Evolutionary conservation across 2,113 vertebrate species (phyloP).

Genomic region (Tragelaphus scriptus): DNA sequence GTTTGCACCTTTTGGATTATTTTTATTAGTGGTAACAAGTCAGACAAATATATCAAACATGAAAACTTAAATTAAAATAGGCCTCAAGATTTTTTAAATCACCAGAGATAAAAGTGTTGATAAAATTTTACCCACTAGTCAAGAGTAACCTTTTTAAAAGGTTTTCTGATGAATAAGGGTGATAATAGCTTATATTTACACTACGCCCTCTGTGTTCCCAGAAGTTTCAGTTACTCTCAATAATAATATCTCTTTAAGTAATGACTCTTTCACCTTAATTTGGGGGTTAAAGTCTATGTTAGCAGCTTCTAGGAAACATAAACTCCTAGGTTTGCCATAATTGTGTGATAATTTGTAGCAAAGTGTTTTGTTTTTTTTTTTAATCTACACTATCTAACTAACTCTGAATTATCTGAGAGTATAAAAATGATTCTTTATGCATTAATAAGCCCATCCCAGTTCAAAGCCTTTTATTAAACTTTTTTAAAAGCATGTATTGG

Average conservation of each 20-base stretch:
- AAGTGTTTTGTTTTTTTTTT: background rate
- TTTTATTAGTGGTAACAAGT: background rate
- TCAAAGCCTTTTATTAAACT: background rate
- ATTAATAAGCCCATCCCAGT: background rate
- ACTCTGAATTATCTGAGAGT: background rate
- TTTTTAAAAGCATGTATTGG: background rate
- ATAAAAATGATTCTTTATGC: background rate
- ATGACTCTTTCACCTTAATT: background rate
- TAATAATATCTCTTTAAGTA: background rate
- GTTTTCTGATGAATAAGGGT: background rate
- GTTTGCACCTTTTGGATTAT: background rate
- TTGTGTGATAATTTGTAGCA: background rate
- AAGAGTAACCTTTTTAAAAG: background rate
- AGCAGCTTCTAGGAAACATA: background rate
- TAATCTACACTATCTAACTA: background rate
- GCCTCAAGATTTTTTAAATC: background rate
- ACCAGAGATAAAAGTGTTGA: background rate
- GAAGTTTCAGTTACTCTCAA: background rate
- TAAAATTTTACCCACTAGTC: background rate
- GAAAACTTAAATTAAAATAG: background rate
- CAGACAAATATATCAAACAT: background rate
- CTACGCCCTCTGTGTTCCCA: background rate
- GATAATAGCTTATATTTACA: background rate
- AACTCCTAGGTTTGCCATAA: background rate
- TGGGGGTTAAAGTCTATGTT: background rate